Base-by-base conservation (phyloP, 2,888 invertebrate species). In the Agriopis leucophaearia region DNA sequence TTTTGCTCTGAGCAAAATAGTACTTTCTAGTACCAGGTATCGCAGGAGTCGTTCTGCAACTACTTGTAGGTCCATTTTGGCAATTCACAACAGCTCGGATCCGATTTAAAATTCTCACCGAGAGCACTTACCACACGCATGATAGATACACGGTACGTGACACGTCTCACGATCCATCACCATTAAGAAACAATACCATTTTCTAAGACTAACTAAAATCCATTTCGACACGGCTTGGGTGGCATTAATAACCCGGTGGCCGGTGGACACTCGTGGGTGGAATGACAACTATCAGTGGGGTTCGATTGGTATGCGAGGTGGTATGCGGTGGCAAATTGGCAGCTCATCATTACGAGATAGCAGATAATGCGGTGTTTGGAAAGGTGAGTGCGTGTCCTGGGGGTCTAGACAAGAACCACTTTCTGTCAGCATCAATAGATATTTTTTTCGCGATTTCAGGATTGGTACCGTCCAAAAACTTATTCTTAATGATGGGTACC, bases 291-390 rank as follows among this genome's bases (percentile, higher is more conserved):
- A n/a, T 0, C 18, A 8, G 15, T 35, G 38, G 8, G 54, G n/a
- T 52, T 42, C 8, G n/a, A 59, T 61, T 66, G 16, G 57, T 70
- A 70, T 69, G 66, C 62, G 2, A 3, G 7, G 47, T 7, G 35
- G 10, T 15, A 18, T 27, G 36, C 13, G 15, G 7, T 5, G 9
- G 44, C 57, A 60, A 69, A 71, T 71, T 71, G 71, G 66, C 64
- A 51, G 60, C n/a, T 61, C 59, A 62, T 69, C 59, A 69, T 66
- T 64, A 66, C 71, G 58, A 69, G 66, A 64, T 61, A 16, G 63
- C 50, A 35, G 55, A 61, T 66, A 47, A 61, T 69, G 45, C 48
- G 38, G 61, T 9, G 52, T n/a, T 44, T 47, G 56, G 51, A 38
- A 48, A 55, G n/a, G 48, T 27, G 36, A 16, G 40, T 35, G 36